A percentile compares a stretch with the other conserved stretches of the same genome.
Conservation (phyloP, 2,113 vertebrate species). For the Chloebia gouldiae region DNA sequence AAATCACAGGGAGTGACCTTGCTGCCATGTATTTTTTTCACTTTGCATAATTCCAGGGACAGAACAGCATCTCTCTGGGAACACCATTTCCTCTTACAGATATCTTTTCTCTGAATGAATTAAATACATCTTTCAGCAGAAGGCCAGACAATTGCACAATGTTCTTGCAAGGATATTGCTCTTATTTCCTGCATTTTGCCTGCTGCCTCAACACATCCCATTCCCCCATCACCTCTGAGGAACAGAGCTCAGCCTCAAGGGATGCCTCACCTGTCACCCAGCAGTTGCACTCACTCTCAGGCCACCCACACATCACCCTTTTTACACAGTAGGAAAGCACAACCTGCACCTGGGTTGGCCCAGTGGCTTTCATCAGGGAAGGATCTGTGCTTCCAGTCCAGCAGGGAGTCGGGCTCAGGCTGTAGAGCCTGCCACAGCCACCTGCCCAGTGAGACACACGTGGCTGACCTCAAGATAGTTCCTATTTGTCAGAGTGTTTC, state of each 20-base stretch:
- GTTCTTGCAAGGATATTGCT: neutral
- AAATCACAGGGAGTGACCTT: constrained; percentile 12
- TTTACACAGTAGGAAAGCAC: neutral
- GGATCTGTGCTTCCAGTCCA: neutral
- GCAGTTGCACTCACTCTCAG: neutral
- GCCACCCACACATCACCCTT: neutral
- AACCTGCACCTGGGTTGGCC: neutral
- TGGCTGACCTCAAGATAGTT: neutral
- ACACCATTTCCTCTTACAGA: neutral
- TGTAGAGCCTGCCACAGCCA: rapidly evolving
- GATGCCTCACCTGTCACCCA: no score
- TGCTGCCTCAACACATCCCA: neutral
- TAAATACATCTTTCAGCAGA: neutral
- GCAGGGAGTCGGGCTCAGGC: rapidly evolving
- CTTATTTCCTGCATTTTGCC: neutral
- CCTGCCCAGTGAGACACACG: rapidly evolving
- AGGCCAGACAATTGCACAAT: neutral
- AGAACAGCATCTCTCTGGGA: neutral
- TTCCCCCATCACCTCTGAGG: neutral
- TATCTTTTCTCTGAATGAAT: neutral
- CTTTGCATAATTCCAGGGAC: neutral
- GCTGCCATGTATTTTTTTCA: neutral
- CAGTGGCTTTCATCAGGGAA: neutral
- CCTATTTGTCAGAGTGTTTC: neutral
- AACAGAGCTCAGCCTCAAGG: neutral